Percentiles rank a stretch among this genome's conserved stretches.
Conservation (phyloP, 2,888 invertebrate genomes). For the Nudaria mundana region DNA sequence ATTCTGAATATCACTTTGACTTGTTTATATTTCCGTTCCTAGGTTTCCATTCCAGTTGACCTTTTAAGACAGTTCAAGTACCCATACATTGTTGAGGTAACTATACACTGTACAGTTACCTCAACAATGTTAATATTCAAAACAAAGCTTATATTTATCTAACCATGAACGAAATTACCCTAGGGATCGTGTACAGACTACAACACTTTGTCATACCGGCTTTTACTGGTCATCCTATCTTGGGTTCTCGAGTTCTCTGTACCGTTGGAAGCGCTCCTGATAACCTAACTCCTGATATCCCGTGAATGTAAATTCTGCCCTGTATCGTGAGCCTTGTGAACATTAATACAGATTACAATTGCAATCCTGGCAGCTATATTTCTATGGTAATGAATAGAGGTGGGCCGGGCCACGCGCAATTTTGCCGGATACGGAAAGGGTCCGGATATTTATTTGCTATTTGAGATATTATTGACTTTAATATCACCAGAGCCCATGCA, state of each 20-base stretch:
- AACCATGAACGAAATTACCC: not conserved
- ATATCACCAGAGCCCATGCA: too few species aligned
- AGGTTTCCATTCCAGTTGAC: too few species aligned
- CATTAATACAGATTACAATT: conserved; percentile 35
- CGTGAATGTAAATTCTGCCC: conserved; percentile 48
- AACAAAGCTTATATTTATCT: not conserved
- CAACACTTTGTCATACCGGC: conserved; percentile 6
- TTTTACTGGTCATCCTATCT: not conserved
- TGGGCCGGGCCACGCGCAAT: not conserved
- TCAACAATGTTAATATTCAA: not conserved
- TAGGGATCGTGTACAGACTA: not conserved
- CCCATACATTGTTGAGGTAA: too few species aligned
- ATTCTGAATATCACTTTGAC: too few species aligned
- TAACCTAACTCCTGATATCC: conserved; percentile 52
- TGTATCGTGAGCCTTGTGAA: conserved; percentile 12
- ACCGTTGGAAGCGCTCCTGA: conserved; percentile 45
- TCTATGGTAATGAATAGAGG: conserved; percentile 26
- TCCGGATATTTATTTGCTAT: not conserved
- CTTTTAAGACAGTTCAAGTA: too few species aligned
- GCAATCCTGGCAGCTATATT: conserved; percentile 20
- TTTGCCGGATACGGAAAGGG: not conserved
- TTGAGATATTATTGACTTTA: too few species aligned
- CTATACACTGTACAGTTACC: too few species aligned
- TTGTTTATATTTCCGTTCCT: too few species aligned
- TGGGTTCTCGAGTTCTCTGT: conserved; percentile 12